Evolutionary conservation across 2,113 vertebrate species (phyloP).

Genomic region (Dromas ardeola): DNA sequence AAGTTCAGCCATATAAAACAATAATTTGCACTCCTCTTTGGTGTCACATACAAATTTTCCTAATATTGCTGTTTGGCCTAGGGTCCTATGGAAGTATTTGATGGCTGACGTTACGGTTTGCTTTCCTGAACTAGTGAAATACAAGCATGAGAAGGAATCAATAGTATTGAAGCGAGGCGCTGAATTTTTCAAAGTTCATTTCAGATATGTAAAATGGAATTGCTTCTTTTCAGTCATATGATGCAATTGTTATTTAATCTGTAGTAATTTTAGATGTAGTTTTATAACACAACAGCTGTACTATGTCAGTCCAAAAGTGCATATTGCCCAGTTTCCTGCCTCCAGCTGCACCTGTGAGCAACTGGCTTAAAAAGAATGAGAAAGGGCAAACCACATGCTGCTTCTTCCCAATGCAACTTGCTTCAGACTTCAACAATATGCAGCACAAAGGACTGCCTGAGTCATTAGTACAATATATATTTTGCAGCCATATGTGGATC

Average conservation of each 20-base stretch:
- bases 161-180: not conserved
- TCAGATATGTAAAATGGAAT: not conserved
- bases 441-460: not conserved
- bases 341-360: not conserved
- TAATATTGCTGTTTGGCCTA: not conserved
- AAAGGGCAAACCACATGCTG: not conserved
- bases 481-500: not conserved
- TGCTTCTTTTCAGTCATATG: not conserved
- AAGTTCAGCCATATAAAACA: not conserved
- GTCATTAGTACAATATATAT: not conserved
- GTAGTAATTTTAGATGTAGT: not conserved
- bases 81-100: not conserved
- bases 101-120: not conserved
- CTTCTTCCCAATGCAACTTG: not conserved
- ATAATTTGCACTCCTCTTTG: not conserved
- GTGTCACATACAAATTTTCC: not conserved
- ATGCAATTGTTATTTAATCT: not conserved
- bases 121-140: conserved; percentile 8
- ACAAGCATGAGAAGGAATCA: not conserved
- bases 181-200: not conserved
- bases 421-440: not conserved
- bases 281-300: not conserved
- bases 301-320: not conserved
- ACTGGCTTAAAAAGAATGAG: not conserved
- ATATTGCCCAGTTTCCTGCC: not conserved